Conservation (phyloP, 2,888 invertebrate genomes). For the Serripes groenlandicus region DNA sequence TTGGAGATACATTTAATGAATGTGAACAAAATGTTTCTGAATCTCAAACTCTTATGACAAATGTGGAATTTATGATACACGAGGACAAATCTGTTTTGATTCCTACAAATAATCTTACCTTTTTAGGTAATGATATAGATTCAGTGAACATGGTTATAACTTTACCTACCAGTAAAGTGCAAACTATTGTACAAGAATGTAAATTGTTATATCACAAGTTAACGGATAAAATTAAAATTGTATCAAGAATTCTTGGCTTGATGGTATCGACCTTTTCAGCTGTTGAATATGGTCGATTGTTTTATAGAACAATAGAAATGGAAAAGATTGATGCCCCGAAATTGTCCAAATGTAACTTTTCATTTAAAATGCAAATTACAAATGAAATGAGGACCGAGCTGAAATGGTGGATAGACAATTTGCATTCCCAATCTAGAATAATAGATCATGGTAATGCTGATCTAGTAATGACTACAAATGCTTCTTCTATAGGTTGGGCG, state of each 20-base stretch:
- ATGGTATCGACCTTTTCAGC: slow-evolving; percentile 25
- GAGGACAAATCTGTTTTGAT: slow-evolving; percentile 53
- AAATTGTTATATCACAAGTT: slow-evolving; percentile 2
- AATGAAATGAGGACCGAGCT: slow-evolving; percentile 17
- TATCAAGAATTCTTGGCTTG: slow-evolving; percentile 30
- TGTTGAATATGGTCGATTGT: slow-evolving; percentile 23
- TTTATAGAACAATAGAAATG: slow-evolving; percentile 30
- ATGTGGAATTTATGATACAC: slow-evolving; percentile 25
- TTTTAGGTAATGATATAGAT: too few species aligned
- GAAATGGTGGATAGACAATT: slow-evolving; percentile 31
- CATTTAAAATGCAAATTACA: neutral
- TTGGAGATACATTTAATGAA: slow-evolving; percentile 39
- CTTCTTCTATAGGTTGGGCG: slow-evolving; percentile 24
- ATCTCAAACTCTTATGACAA: slow-evolving; percentile 44
- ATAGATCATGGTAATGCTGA: slow-evolving; percentile 16
- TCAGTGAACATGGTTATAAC: slow-evolving; percentile 57
- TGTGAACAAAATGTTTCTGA: slow-evolving; percentile 53
- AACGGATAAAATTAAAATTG: neutral
- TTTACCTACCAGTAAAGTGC: slow-evolving; percentile 34
- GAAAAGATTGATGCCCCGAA: slow-evolving; percentile 35
- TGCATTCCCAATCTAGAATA: neutral
- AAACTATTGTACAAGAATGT: slow-evolving; percentile 3
- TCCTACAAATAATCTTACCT: too few species aligned
- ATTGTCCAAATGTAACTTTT: slow-evolving; percentile 13
- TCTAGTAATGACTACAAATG: neutral